Evolutionary conservation across 2,797 vertebrate species (phyloP).

Genomic region (Haliaeetus albicilla): DNA sequence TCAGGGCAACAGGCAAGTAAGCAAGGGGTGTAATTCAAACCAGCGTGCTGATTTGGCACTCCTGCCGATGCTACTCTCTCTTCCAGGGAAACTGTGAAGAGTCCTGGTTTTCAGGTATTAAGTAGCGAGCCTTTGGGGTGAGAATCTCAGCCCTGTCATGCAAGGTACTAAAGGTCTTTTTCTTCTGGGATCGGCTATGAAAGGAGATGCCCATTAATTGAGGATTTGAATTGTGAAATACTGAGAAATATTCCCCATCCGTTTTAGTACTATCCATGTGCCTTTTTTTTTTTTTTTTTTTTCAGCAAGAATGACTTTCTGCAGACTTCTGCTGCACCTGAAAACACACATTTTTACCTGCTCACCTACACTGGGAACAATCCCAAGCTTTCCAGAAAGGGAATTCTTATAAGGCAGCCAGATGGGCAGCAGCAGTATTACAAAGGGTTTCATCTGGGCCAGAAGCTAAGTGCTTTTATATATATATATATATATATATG

Average conservation of each 20-base stretch:
- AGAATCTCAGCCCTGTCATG: background rate
- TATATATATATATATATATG: background rate
- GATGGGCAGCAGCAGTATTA: background rate
- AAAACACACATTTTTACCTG: background rate
- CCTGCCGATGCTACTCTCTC: background rate
- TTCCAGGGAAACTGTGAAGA: background rate
- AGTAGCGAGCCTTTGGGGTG: fast-evolving
- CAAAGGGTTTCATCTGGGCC: background rate
- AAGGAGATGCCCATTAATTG: background rate
- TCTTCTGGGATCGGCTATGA: background rate
- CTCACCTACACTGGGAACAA: fast-evolving
- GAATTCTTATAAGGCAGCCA: background rate
- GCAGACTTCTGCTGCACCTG: background rate
- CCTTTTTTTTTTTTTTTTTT: background rate
- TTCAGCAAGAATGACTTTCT: background rate
- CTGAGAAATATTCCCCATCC: background rate
- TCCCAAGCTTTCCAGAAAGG: background rate
- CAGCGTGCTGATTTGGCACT: background rate
- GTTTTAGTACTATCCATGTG: background rate
- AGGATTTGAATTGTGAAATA: background rate
- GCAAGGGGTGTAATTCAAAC: background rate
- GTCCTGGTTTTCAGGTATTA: background rate
- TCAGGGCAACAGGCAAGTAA: background rate
- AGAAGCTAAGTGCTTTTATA: background rate
- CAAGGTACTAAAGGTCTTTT: background rate